Conservation (phyloP, 92 coral and sea anemone genomes). For the Palythoa grandiflora region DNA sequence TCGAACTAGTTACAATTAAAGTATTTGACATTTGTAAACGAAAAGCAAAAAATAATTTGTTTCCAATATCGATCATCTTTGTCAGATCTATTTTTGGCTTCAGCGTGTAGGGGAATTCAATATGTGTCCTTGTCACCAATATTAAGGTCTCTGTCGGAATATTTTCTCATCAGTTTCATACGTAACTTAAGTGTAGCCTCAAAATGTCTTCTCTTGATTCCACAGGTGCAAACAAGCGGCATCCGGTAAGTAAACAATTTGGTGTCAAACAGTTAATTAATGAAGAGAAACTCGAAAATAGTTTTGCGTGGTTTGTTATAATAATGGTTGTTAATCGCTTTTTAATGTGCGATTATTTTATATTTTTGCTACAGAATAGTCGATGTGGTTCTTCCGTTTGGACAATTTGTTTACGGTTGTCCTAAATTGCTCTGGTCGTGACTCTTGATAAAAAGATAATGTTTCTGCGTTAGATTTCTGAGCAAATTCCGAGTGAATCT, state of each 20-base stretch:
- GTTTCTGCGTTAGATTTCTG: no score
- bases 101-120: slow-evolving; percentile 21
- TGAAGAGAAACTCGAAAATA: background rate
- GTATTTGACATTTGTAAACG: background rate
- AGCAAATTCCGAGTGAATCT: no score
- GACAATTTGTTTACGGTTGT: background rate
- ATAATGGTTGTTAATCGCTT: background rate
- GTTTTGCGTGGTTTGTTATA: background rate
- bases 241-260: slow-evolving; percentile 20
- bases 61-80: background rate
- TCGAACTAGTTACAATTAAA: background rate
- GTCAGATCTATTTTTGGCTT: slow-evolving; percentile 21
- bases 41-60: background rate
- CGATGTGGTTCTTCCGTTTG: background rate
- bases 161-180: no score
- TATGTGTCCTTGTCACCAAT: background rate
- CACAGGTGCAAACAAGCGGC: slow-evolving; percentile 43
- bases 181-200: background rate
- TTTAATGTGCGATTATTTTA: background rate
- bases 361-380: background rate
- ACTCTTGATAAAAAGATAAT: no score
- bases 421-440: background rate
- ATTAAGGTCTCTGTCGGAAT: background rate
- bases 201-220: slow-evolving; percentile 6
- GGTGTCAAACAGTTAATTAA: background rate